Conservation (phyloP, 2,888 invertebrate species). For the Yponomeuta sedellus region DNA sequence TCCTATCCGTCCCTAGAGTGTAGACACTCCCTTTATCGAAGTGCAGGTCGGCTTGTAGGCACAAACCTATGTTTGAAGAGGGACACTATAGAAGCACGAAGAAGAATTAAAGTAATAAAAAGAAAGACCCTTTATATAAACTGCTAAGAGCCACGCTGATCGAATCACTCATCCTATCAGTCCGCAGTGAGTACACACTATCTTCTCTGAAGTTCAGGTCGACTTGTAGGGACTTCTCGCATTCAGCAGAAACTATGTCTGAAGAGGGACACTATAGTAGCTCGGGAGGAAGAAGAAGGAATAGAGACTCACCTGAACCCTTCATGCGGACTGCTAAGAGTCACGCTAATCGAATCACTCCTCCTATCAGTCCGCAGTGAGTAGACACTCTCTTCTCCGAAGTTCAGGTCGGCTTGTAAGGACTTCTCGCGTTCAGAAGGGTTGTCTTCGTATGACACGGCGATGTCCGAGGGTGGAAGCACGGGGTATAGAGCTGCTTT, state of each 20-base stretch:
- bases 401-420: slow-evolving; percentile 44
- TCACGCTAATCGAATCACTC: slow-evolving; percentile 41
- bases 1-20: slow-evolving; percentile 54
- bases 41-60: slow-evolving; percentile 45
- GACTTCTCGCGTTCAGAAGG: slow-evolving; percentile 30
- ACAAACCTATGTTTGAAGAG: slow-evolving; percentile 19
- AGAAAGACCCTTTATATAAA: slow-evolving; percentile 57
- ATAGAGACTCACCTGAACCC: slow-evolving; percentile 45
- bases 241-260: slow-evolving; percentile 20
- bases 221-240: slow-evolving; percentile 37
- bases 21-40: slow-evolving; percentile 44
- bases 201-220: slow-evolving; percentile 44
- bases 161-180: slow-evolving; percentile 44
- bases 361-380: slow-evolving; percentile 56
- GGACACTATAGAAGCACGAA: not conserved
- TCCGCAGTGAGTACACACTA: slow-evolving; percentile 52
- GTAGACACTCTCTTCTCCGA: slow-evolving; percentile 43
- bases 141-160: slow-evolving; percentile 51
- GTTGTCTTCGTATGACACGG: slow-evolving; percentile 45
- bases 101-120: no score
- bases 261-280: not conserved
- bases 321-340: slow-evolving; percentile 55
- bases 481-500: slow-evolving; percentile 54
- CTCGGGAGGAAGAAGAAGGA: slow-evolving; percentile 10
- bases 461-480: slow-evolving; percentile 46